Evolutionary conservation across 30 jellyfish, hydroid and myxozoan genomes (phyloP).

Genomic region (Clytia hemisphaerica): DNA sequence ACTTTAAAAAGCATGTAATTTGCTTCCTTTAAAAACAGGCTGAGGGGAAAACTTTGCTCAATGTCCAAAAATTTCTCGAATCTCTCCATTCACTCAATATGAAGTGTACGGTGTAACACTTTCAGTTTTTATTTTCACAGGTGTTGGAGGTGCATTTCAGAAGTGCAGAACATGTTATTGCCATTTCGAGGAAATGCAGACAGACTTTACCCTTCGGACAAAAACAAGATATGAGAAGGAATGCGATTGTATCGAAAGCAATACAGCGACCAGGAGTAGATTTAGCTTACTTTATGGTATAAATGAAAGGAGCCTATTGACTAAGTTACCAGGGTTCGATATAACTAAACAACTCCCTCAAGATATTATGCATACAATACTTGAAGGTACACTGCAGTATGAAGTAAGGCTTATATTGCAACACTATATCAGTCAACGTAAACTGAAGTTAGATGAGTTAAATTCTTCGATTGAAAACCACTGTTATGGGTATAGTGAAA

Average conservation of each 20-base stretch:
- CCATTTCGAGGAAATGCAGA: slow-evolving; percentile 10
- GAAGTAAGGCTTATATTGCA: neutral
- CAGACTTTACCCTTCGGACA: slow-evolving; percentile 1
- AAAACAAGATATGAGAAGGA: neutral
- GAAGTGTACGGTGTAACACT: too few species aligned
- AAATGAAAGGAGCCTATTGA: slow-evolving; percentile 4
- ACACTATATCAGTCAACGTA: neutral
- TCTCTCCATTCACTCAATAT: too few species aligned
- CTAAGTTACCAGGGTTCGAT: slow-evolving; percentile 10
- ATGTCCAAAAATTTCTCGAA: too few species aligned
- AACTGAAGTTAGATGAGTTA: neutral
- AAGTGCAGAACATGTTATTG: slow-evolving; percentile 24
- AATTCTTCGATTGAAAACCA: slow-evolving; percentile 9
- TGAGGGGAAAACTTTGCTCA: too few species aligned
- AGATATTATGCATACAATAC: slow-evolving; percentile 25
- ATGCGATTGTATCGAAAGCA: slow-evolving; percentile 9
- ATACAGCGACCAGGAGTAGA: too few species aligned
- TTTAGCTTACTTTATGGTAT: slow-evolving; percentile 1
- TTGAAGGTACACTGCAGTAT: slow-evolving; percentile 22
- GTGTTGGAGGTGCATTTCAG: slow-evolving; percentile 29
- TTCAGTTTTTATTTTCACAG: neutral
- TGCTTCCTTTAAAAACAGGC: too few species aligned
- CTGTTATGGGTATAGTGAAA: slow-evolving; percentile 12
- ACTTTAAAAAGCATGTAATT: too few species aligned
- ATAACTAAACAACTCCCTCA: slow-evolving; percentile 13